phyloP scores from a whole-genome alignment of 2,797 vertebrate genomes.

The Etheostoma nigrum region DNA sequence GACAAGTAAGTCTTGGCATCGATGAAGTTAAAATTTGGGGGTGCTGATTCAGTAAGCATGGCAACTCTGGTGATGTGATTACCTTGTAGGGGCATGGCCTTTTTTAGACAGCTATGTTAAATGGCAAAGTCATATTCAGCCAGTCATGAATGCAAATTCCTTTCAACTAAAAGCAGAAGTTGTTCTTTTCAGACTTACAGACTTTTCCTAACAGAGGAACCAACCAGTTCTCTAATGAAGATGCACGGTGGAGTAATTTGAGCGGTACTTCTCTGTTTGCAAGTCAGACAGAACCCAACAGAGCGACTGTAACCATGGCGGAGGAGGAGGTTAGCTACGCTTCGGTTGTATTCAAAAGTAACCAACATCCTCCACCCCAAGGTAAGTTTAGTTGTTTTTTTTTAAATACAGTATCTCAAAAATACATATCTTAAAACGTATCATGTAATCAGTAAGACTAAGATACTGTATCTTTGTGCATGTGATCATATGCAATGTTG shows the following conservation, averaged over 20 bases:
- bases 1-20: too few species aligned
- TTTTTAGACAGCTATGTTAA: too few species aligned
- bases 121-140: too few species aligned
- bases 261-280: rapidly evolving
- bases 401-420: rapidly evolving
- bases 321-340: constrained; percentile 64
- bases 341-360: constrained; percentile 51
- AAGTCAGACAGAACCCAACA: rapidly evolving
- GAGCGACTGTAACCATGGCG: constrained; percentile 22
- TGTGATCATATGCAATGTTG: too few species aligned
- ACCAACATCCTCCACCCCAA: neutral
- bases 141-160: neutral
- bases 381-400: constrained; percentile 32
- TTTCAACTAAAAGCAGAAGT: constrained; percentile 49
- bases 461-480: too few species aligned
- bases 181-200: neutral
- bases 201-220: neutral
- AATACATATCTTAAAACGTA: too few species aligned
- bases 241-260: rapidly evolving
- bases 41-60: too few species aligned
- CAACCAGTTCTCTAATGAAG: neutral
- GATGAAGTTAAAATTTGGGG: too few species aligned
- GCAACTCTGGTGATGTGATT: too few species aligned
- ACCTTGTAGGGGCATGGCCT: too few species aligned
- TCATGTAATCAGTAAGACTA: too few species aligned